Percentiles rank a stretch among this genome's conserved stretches.
phyloP scores from a whole-genome alignment of 2,113 vertebrate species.

The Bucco capensis region DNA sequence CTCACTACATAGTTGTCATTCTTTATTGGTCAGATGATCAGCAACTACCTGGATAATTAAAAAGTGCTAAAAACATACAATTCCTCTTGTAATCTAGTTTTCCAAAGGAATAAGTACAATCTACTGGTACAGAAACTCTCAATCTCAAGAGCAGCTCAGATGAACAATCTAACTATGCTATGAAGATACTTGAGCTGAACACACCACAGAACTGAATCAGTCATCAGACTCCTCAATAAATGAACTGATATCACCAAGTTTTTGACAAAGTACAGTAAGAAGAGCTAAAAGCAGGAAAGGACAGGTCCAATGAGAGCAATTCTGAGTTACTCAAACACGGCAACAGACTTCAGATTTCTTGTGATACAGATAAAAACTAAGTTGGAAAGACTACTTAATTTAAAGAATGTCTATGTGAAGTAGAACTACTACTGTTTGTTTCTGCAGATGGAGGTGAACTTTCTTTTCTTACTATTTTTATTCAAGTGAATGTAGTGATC shows the following conservation, averaged over 20 bases:
- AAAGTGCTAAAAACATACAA: background rate
- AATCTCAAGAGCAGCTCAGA: background rate
- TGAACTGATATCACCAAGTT: background rate
- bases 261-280: background rate
- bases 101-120: background rate
- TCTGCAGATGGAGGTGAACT: background rate
- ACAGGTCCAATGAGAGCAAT: background rate
- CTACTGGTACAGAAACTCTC: background rate
- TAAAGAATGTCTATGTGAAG: background rate
- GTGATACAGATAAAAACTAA: background rate
- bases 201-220: background rate
- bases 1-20: background rate
- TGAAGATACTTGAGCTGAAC: background rate
- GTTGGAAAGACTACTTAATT: background rate
- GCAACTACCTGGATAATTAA: background rate
- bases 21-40: background rate
- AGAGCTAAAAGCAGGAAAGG: background rate
- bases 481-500: background rate
- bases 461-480: background rate
- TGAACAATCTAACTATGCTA: fast-evolving
- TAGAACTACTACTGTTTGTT: background rate
- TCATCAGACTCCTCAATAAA: background rate
- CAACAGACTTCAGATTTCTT: background rate
- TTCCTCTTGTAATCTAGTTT: background rate
- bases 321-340: background rate